Evolutionary conservation across 2,888 invertebrate genomes (phyloP), one percentile per base, ranked within the genome.

Genomic region (Lasioglossum marginatum): DNA sequence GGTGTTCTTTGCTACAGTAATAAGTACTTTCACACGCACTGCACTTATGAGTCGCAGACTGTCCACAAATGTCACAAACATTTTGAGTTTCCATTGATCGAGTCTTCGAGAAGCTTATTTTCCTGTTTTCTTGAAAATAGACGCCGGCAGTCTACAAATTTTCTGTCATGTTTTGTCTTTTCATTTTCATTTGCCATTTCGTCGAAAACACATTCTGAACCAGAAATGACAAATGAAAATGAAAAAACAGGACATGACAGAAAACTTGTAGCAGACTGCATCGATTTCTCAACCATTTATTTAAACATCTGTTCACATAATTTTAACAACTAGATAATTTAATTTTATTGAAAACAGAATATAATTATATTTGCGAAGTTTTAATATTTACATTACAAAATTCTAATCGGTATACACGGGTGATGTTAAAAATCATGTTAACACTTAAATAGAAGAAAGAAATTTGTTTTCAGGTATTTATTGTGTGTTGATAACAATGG

Each of bases 1-100:
- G 70, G n/a, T 70, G 70, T n/a, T 70, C 70, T n/a, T 70, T 70
- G 70, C 70, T n/a, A 14, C 70, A 70, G 70, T 70, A 70, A n/a
- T 40, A 37, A 37, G n/a, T 40, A 70, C 12, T 70, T 40, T 40
- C 70, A 40, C 70, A 70, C 0, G 70, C 70, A 40, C 70, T 70
- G 19, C 70, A 70, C 14, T 40, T 70, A 40, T n/a, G 23, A 40
- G 40, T 70, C n/a, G 70, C 70, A 14, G 12, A 14, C 70, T n/a
- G 10, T 14, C 70, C 70, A 6, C 70, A 70, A 70, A 70, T 40
- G n/a, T 37, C 70, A n/a, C 70, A 70, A 70, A 70, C 40, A 70
- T 37, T 70, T n/a, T 70, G 40, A 14, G 70, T 6, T n/a, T 70
- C 70, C 70, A 70, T 70, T 70, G 70, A 14, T 70, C 12, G 14